phyloP scores from a whole-genome alignment of 2,797 vertebrate genomes.

The Hyperoplus lanceolatus region DNA sequence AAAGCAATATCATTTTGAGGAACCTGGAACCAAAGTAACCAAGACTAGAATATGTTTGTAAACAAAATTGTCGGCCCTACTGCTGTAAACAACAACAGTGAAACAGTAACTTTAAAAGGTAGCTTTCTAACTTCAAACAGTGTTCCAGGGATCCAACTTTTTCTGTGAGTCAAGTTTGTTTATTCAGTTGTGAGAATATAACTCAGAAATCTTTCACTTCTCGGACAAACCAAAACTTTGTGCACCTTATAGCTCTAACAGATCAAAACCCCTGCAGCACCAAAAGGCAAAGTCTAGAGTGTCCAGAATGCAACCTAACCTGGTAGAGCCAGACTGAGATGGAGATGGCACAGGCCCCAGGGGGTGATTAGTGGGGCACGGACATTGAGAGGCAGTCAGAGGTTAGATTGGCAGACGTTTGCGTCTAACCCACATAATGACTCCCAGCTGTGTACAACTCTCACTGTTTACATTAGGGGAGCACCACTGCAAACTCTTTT shows the following conservation, averaged over 20 bases:
- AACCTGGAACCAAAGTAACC: too few relatives aligned
- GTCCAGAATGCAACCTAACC: conserved; percentile 12
- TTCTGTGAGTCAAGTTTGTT: too few relatives aligned
- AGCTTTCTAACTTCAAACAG: too few relatives aligned
- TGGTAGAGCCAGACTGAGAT: conserved; percentile 14
- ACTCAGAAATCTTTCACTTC: too few relatives aligned
- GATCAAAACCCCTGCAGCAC: conserved; percentile 9
- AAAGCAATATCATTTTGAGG: too few relatives aligned
- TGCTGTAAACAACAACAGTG: too few relatives aligned
- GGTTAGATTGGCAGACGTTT: conserved; percentile 73
- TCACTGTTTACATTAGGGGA: conserved; percentile 66
- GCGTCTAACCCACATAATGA: conserved; percentile 75
- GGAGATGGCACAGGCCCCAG: conserved; percentile 53
- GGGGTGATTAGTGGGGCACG: conserved; percentile 60
- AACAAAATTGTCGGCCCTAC: too few relatives aligned
- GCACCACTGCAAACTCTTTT: conserved; percentile 49
- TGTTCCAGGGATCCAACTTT: too few relatives aligned
- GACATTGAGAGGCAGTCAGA: conserved; percentile 52
- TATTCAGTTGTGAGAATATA: too few relatives aligned
- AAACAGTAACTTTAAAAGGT: too few relatives aligned
- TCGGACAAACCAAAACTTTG: too few relatives aligned
- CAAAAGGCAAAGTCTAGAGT: background rate
- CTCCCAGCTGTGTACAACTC: conserved; percentile 74
- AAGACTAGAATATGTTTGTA: too few relatives aligned
- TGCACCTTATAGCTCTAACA: background rate